A percentile compares a stretch with the other conserved stretches of the same genome.
Conservation (phyloP, 2,888 invertebrate genomes). For the Apantesis nais region DNA sequence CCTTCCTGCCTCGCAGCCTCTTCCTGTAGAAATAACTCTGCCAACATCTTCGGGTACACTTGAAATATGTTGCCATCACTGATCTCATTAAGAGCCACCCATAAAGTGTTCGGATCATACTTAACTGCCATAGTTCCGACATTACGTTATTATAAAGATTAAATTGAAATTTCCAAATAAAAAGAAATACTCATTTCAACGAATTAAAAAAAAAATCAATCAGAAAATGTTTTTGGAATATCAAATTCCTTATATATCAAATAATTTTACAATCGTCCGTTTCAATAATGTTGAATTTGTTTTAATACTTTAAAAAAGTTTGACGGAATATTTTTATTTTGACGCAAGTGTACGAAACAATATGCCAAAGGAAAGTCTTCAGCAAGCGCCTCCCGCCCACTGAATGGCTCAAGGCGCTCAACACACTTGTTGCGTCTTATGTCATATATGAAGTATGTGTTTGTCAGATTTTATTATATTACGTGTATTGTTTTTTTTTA, state of each 20-base stretch:
- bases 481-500: no score
- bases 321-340: neutral
- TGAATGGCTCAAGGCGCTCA: slow-evolving; percentile 49
- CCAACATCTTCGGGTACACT: slow-evolving; percentile 88
- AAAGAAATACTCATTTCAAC: neutral
- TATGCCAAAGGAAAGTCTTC: slow-evolving; percentile 45
- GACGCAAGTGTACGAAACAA: neutral
- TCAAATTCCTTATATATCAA: neutral
- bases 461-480: neutral
- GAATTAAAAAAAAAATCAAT: neutral
- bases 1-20: slow-evolving; percentile 75
- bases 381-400: slow-evolving; percentile 61
- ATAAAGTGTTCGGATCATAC: slow-evolving; percentile 75
- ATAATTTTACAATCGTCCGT: neutral
- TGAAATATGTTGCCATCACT: slow-evolving; percentile 87
- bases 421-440: slow-evolving; percentile 55
- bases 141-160: slow-evolving; percentile 33
- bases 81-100: slow-evolving; percentile 85
- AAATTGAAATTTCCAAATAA: neutral
- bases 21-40: slow-evolving; percentile 84
- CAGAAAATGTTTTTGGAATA: no score
- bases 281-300: neutral
- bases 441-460: neutral
- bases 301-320: neutral
- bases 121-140: slow-evolving; percentile 63